Evolutionary conservation across 2,113 vertebrate species (phyloP).

Genomic region (Aphelocoma coerulescens): DNA sequence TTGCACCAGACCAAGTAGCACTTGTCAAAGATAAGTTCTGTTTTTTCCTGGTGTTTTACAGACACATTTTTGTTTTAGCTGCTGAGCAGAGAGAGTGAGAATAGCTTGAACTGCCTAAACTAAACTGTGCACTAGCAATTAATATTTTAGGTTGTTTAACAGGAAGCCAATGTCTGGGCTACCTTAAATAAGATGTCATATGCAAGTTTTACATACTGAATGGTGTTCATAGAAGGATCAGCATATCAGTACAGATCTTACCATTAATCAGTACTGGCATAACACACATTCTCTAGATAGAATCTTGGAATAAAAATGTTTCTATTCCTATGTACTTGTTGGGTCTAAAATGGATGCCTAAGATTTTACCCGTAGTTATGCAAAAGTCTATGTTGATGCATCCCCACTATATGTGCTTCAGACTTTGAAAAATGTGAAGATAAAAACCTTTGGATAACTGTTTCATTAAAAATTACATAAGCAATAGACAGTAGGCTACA

Average conservation of each 20-base stretch:
- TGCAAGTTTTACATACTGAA: not conserved
- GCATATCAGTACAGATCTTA: not conserved
- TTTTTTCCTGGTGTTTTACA: slow-evolving; percentile 61
- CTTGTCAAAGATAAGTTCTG: slow-evolving; percentile 57
- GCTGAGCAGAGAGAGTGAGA: slow-evolving; percentile 59
- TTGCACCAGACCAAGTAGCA: slow-evolving; percentile 33
- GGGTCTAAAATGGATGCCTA: not conserved
- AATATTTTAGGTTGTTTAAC: not conserved
- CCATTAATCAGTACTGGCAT: not conserved
- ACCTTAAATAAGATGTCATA: not conserved
- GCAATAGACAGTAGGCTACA: slow-evolving; percentile 27
- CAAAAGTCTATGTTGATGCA: not conserved
- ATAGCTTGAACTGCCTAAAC: slow-evolving; percentile 54
- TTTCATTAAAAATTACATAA: slow-evolving; percentile 12
- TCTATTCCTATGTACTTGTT: not conserved
- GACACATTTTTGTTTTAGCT: slow-evolving; percentile 50
- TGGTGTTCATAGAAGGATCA: not conserved
- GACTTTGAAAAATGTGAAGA: not conserved
- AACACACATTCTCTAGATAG: not conserved
- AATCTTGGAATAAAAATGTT: not conserved
- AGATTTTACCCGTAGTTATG: not conserved
- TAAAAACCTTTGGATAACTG: not conserved
- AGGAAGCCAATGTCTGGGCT: not conserved
- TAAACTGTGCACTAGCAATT: slow-evolving; percentile 12
- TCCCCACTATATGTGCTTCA: not conserved